These are phyloP conservation scores for Pseudomyrmex cubaensis DNA, from an alignment of 1,140 invertebrate species.

Conservation along the genomic window DNA sequence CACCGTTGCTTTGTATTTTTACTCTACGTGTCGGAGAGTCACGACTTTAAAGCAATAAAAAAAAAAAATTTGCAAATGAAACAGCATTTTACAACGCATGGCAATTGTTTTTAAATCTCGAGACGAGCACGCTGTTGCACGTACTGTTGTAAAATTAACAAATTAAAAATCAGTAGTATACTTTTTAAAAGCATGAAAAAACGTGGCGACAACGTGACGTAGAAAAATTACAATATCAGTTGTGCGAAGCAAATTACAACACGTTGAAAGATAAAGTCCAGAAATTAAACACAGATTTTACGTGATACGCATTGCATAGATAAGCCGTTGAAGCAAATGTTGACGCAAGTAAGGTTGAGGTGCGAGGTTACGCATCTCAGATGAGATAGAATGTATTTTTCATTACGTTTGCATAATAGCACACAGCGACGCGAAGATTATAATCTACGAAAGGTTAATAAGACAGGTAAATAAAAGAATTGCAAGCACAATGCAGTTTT, in stretches of 20 bases:
- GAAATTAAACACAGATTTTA: not conserved
- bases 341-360: constrained; percentile 53
- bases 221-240: not conserved
- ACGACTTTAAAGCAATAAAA: too few relatives aligned
- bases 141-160: too few relatives aligned
- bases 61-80: too few relatives aligned
- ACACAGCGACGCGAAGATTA: not conserved
- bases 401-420: not conserved
- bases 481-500: not conserved
- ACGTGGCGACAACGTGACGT: not conserved
- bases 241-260: too few relatives aligned
- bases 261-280: not conserved
- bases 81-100: too few relatives aligned
- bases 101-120: too few relatives aligned
- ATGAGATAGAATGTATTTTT: constrained; percentile 39
- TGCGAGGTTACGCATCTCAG: constrained; percentile 53
- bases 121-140: too few relatives aligned
- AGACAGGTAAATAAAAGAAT: constrained; percentile 4
- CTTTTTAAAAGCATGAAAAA: not conserved
- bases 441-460: constrained; percentile 10
- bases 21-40: too few relatives aligned
- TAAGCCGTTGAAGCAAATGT: constrained; percentile 37
- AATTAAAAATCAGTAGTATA: too few relatives aligned
- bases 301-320: constrained; percentile 8
- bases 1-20: too few relatives aligned